Base-by-base conservation (phyloP, 2,113 vertebrate genomes). In the Cettia cetti region DNA sequence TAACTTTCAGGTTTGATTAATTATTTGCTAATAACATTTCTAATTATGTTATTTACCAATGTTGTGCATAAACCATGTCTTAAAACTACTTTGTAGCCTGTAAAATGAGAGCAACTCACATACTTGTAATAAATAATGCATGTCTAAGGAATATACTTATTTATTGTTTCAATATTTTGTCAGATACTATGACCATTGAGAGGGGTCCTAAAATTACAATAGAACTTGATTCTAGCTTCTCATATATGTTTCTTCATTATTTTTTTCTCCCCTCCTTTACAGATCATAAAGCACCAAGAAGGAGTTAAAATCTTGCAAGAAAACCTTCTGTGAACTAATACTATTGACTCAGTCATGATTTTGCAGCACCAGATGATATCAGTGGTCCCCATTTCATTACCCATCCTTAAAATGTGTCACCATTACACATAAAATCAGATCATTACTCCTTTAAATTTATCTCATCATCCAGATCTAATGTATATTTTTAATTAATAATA, bases 181-280 rank as follows among this genome's bases (percentile, higher is more conserved):
- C 23, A 82, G 7, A 27, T 39, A 59, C 1, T 44, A 19, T 47
- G 54, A 39, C 11, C 27, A 45, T 14, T 87, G 27, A 95, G 23
- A 87, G 3, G 15, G 44, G 21, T 85, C 16, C 7, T 54, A 54
- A 72, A 84, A 69, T 76, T 39, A 59, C 23, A 49, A 19, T 11
- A 35, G 35, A 17, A 72, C 40, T 17, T 2, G 4, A 60, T 72
- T 72, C 20, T 31, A 65, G 10, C 2, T 75, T 74, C 47, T 75
- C 10, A 66, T 37, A 12, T 4, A 21, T 21, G 1, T 40, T 64
- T 65, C 9, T 76, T 59, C 13, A 64, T 26, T 56, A 20, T 42
- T 68, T 49, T 6, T 9, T 70, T 69, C 7, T 11, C 4, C 24
- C 2, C 3, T 2, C 4, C 6, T 4, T 70, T 54, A 49, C 0